Evolutionary conservation across 2,113 vertebrate species (phyloP).

Genomic region (Zosterops borbonicus): DNA sequence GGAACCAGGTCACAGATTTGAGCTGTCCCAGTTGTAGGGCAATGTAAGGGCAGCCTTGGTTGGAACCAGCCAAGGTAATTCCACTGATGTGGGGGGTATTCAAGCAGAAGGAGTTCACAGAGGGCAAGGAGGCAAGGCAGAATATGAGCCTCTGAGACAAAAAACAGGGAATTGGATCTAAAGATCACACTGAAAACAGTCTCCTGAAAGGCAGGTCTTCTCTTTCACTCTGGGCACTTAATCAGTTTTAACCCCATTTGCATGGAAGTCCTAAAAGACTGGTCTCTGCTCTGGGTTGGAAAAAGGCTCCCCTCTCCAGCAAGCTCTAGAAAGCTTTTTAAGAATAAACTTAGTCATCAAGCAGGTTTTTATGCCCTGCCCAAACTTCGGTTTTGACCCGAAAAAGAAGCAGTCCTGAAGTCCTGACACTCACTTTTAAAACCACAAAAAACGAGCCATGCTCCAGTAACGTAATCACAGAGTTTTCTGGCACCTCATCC

Average conservation of each 20-base stretch:
- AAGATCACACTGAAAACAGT: background rate
- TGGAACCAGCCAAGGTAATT: background rate
- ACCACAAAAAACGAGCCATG: conserved; percentile 73
- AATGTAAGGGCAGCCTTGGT: background rate
- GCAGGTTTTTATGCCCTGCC: conserved; percentile 73
- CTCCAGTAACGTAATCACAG: conserved; percentile 77
- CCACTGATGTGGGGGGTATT: background rate
- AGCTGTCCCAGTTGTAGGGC: background rate
- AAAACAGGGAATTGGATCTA: background rate
- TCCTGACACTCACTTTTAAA: conserved; percentile 75
- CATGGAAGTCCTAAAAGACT: background rate
- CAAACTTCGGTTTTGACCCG: conserved; percentile 70
- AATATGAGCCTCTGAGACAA: background rate
- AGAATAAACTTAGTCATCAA: conserved; percentile 79
- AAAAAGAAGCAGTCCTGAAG: conserved; percentile 64
- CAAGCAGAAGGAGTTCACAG: conserved; percentile 15
- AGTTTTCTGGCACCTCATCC: conserved; percentile 72
- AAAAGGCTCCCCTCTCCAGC: conserved; percentile 38
- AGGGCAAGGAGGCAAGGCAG: background rate
- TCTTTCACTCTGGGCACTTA: conserved; percentile 38
- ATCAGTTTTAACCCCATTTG: conserved; percentile 36
- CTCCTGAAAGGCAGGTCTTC: conserved; percentile 19
- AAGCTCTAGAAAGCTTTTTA: conserved; percentile 74
- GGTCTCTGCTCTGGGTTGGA: conserved; percentile 53
- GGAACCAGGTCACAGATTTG: conserved; percentile 10